A percentile compares a stretch with the other conserved stretches of the same genome.
Conservation (phyloP, 2,797 vertebrate species). For the Enteromius mattozi region DNA sequence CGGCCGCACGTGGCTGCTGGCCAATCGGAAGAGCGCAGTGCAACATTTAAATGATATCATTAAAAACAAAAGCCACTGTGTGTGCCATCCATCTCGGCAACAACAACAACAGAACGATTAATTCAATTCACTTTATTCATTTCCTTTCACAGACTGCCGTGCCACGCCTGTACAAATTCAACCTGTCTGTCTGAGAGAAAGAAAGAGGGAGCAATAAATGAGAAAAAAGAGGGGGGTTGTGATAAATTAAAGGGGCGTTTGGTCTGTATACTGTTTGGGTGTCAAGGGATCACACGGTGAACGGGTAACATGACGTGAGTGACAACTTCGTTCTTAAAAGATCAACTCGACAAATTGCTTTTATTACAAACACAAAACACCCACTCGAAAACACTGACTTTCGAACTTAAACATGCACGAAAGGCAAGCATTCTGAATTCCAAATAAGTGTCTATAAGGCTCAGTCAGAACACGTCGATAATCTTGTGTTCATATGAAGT, state of each 20-base stretch:
- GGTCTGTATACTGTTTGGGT: slow-evolving; percentile 29
- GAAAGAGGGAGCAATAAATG: slow-evolving; percentile 28
- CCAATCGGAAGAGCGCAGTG: slow-evolving; percentile 7
- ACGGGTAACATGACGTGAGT: slow-evolving; percentile 5
- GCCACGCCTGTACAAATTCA: slow-evolving; percentile 37
- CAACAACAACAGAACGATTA: slow-evolving; percentile 53
- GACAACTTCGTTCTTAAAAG: slow-evolving; percentile 43
- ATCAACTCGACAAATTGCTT: slow-evolving; percentile 29
- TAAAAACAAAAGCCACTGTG: slow-evolving; percentile 55
- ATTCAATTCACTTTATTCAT: slow-evolving; percentile 44
- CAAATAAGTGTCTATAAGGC: neutral
- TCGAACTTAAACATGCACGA: neutral
- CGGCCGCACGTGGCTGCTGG: neutral
- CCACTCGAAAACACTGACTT: neutral
- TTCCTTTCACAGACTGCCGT: slow-evolving; percentile 33
- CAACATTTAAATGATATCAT: slow-evolving; percentile 41
- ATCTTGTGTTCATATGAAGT: neutral
- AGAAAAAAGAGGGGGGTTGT: slow-evolving; percentile 12
- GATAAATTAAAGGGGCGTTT: slow-evolving; percentile 21
- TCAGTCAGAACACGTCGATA: neutral
- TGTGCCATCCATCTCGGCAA: slow-evolving; percentile 33
- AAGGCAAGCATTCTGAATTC: neutral
- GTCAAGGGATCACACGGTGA: slow-evolving; percentile 34
- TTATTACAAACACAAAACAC: slow-evolving; percentile 15
- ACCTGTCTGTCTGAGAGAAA: slow-evolving; percentile 54